phyloP scores from a whole-genome alignment of 2,888 invertebrate species.

The Dryocosmus kuriphilus region DNA sequence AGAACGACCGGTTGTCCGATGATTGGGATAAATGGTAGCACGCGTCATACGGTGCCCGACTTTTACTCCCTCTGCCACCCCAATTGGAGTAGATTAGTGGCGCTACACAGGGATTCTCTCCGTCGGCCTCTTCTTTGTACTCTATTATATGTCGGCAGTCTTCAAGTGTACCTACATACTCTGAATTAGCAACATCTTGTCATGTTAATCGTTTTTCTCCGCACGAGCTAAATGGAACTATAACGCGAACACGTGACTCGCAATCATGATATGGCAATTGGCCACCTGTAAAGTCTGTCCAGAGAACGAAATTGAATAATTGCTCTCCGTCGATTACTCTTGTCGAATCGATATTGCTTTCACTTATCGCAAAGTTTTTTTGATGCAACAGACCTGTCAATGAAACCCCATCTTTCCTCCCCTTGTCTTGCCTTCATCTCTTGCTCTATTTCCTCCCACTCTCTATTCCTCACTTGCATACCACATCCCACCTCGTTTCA shows the following conservation, averaged over 20 bases:
- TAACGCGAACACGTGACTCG: conserved; percentile 25
- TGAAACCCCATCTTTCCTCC: too few relatives aligned
- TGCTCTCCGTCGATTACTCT: conserved; percentile 2
- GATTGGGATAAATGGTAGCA: conserved; percentile 77
- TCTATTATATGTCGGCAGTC: conserved; percentile 56
- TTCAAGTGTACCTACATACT: conserved; percentile 71
- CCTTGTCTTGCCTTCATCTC: too few relatives aligned
- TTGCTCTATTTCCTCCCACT: too few relatives aligned
- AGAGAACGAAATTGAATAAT: conserved; percentile 12
- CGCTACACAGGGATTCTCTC: conserved; percentile 74
- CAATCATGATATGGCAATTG: conserved; percentile 15
- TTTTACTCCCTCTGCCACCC: conserved; percentile 62
- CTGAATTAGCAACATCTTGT: conserved; percentile 75
- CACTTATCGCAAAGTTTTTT: too few relatives aligned
- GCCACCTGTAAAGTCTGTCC: conserved; percentile 6
- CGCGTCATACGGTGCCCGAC: conserved; percentile 72
- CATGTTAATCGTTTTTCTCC: conserved; percentile 68
- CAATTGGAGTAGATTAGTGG: conserved; percentile 77
- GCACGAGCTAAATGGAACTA: conserved; percentile 28
- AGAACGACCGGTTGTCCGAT: conserved; percentile 67
- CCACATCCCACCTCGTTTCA: too few relatives aligned
- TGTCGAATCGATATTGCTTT: not conserved
- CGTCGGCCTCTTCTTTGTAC: conserved; percentile 75
- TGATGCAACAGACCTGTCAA: too few relatives aligned
- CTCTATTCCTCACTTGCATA: too few relatives aligned